Evolutionary conservation across 2,888 invertebrate genomes (phyloP).

Genomic region (Elegia similella): DNA sequence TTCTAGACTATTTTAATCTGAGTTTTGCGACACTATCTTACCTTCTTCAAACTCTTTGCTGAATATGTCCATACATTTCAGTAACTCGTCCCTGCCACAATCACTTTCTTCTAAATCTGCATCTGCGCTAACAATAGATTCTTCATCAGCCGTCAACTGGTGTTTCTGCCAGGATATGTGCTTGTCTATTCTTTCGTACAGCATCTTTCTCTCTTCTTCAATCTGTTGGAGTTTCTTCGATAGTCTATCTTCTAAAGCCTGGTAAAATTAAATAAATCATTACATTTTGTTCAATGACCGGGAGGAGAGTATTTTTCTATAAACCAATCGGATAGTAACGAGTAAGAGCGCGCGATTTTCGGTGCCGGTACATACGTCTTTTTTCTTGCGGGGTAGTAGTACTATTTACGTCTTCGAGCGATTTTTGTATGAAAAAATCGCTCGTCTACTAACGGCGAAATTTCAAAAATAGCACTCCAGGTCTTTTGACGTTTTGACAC

Average conservation of each 20-base stretch:
- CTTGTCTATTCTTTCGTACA: conserved; percentile 41
- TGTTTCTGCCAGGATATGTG: conserved; percentile 38
- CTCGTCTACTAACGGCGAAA: too few relatives aligned
- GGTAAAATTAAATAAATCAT: not conserved
- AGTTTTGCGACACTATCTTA: conserved; percentile 32
- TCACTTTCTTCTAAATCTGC: conserved; percentile 46
- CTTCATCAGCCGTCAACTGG: conserved; percentile 36
- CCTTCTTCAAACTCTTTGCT: conserved; percentile 63
- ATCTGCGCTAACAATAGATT: conserved; percentile 48
- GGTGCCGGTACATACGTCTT: too few relatives aligned
- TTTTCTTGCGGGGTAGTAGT: too few relatives aligned
- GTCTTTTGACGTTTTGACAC: too few relatives aligned
- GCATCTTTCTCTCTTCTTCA: conserved; percentile 36
- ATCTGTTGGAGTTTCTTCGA: conserved; percentile 44
- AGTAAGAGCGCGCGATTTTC: too few relatives aligned
- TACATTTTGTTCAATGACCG: too few relatives aligned
- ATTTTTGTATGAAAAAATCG: too few relatives aligned
- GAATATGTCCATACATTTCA: conserved; percentile 48
- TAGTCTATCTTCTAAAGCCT: conserved; percentile 28
- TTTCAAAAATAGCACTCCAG: too few relatives aligned
- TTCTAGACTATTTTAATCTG: too few relatives aligned
- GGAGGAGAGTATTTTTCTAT: too few relatives aligned
- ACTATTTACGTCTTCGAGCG: too few relatives aligned
- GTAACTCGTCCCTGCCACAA: conserved; percentile 40
- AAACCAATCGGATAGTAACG: too few relatives aligned